These are phyloP conservation scores for Erebia epiphron DNA, from an alignment of 2,888 invertebrate species.

Conservation along the genomic window DNA sequence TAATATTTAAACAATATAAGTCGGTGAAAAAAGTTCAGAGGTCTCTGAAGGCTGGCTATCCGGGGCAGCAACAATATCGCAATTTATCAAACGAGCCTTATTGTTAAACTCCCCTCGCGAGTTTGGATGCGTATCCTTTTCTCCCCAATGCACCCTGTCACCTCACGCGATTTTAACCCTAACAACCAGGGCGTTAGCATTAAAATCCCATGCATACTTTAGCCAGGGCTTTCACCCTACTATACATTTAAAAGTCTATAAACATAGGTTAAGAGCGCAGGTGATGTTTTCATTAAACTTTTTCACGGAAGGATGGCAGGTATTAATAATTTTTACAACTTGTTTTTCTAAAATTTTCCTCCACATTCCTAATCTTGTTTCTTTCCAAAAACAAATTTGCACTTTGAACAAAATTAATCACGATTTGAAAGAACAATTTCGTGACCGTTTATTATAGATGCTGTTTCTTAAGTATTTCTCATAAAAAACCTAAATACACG, in stretches of 20 bases:
- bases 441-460: background rate
- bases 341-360: slow-evolving; percentile 40
- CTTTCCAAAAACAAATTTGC: background rate
- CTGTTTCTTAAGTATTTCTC: too few species aligned
- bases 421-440: background rate
- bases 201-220: slow-evolving; percentile 30
- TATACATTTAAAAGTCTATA: slow-evolving; percentile 46
- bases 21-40: slow-evolving; percentile 51
- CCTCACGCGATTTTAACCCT: slow-evolving; percentile 36
- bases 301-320: slow-evolving; percentile 46
- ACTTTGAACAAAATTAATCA: background rate
- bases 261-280: slow-evolving; percentile 55
- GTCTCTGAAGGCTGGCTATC: slow-evolving; percentile 52
- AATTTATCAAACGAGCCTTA: slow-evolving; percentile 80
- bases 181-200: slow-evolving; percentile 21
- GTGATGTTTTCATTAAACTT: slow-evolving; percentile 74
- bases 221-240: slow-evolving; percentile 28
- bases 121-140: slow-evolving; percentile 48
- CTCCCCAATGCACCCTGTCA: slow-evolving; percentile 47
- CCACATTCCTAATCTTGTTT: background rate
- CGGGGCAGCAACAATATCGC: slow-evolving; percentile 68
- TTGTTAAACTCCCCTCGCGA: slow-evolving; percentile 67
- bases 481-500: too few species aligned
- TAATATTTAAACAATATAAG: slow-evolving; percentile 37
- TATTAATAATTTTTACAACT: slow-evolving; percentile 63